Conservation (phyloP, 2,888 invertebrate genomes). For the Tribolium freemani region DNA sequence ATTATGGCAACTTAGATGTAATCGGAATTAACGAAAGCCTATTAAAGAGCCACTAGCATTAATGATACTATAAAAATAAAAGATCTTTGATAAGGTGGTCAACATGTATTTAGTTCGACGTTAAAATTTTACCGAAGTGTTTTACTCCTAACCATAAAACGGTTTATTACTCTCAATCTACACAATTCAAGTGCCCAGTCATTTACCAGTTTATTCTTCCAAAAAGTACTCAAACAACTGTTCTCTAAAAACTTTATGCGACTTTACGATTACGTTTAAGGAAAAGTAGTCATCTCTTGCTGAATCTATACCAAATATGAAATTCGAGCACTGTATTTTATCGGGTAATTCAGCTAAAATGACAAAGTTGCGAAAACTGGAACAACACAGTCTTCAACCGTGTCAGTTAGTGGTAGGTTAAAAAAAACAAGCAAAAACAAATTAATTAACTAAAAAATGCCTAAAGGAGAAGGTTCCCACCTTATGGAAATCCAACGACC, state of each 20-base stretch:
- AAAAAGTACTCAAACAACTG: not conserved
- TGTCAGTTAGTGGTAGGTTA: too few species aligned
- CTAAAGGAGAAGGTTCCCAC: too few species aligned
- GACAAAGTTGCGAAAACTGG: too few species aligned
- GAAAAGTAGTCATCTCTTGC: too few species aligned
- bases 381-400: too few species aligned
- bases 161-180: not conserved
- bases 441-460: too few species aligned
- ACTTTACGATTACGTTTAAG: too few species aligned
- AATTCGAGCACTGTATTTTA: too few species aligned
- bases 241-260: not conserved
- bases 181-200: not conserved
- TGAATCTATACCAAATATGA: too few species aligned
- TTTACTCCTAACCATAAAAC: not conserved
- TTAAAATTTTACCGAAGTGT: not conserved
- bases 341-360: too few species aligned
- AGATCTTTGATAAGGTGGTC: not conserved
- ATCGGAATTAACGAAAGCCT: constrained; percentile 19
- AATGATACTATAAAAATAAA: not conserved
- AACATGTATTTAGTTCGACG: not conserved
- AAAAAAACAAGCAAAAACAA: too few species aligned
- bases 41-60: constrained; percentile 22
- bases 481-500: too few species aligned
- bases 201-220: not conserved
- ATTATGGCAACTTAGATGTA: constrained; percentile 2